Evolutionary conservation across 2,888 invertebrate species (phyloP), one percentile per base, ranked within the genome.

Genomic region (Prionchulus punctatus): DNA sequence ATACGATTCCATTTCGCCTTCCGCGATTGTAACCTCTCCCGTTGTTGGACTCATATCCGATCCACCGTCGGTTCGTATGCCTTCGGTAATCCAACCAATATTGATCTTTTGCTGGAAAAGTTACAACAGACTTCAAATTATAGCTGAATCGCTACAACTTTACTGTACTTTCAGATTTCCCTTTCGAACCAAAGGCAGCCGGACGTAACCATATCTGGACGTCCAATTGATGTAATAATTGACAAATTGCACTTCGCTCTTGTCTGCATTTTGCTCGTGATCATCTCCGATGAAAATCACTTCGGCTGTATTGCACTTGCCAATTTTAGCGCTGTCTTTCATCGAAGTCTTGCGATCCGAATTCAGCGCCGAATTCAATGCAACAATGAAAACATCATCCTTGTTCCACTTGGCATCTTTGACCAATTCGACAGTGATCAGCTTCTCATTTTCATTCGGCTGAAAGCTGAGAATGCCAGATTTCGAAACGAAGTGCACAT

Each of bases 401-500:
- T 79, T 78, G 66, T 79, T 78, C 79, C 79, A 80, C 59, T 78
- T 76, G 58, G 77, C 76, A 62, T 79, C 79, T 57, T 78, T 75
- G 7, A 79, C 70, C 57, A 80, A 76, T 60, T 76, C 75, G 1
- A 79, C 70, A 28, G 68, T 68, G 15, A 78, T 63, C 60, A 72
- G 67, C 63, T 77, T 76, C 59, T 76, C 72, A 28, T 66, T 69
- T 61, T 79, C 78, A 27, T 74, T 72, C 2, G 75, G 71, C 54
- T 72, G 72, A 65, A 80, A 79, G 1, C 71, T 71, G 1, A 80
- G 54, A 26, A 75, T 70, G 60, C 77, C 73, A 61, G 77, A 75
- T 50, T 78, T 64, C 18, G 74, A 72, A 30, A 75, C 65, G 67
- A 78, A 80, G 65, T 80, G 79, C 61, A 75, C 73, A n/a, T 72